Base-by-base conservation (phyloP, 2,888 invertebrate species). In the Ditylenchus weischeri region DNA sequence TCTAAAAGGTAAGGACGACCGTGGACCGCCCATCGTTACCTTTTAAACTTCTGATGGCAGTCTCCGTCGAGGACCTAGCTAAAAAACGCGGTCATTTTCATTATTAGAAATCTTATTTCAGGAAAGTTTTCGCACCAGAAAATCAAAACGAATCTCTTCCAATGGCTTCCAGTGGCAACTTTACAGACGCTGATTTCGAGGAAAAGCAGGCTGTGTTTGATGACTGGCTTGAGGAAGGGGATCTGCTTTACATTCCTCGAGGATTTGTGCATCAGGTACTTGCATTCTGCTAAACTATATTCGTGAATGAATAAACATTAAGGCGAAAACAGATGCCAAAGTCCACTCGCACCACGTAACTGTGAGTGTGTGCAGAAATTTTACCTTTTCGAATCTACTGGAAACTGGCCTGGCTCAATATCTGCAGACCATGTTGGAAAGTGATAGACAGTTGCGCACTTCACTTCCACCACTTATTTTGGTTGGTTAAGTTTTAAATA, bases 301-400 rank as follows among this genome's bases (percentile, higher is more conserved):
- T 62, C 6, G 2, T 5, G 29, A 49, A 18, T 15, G 35, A 64
- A 47, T 38, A 13, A 8, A 64, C 15, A n/a, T 47, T n/a, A 59
- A 72, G 67, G 80, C 78, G 0, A 58, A 65, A 18, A 76, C 79
- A 18, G 74, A 71, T 54, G 57, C 66, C 0, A 87, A 89, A 54
- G n/a, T 54, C 19, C 86, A 96, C 85, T 95, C 95, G 1, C 87
- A 96, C 3, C 96, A 98, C 84, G 88, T 96, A 7, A 98, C 96
- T 0, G 85, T 96, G 6, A 94, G 93, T 61, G 89, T 91, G 78
- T 93, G 91, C 82, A 94, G 95, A 83, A 89, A 89, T 78, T 92
- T 91, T 83, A 88, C 91, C 0, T 96, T 90, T 88, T 90, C 89
- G 36, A 92, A 96, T 86, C 87, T 93, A 8, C 85, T 96, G 72